Base-by-base conservation (phyloP, 2,113 vertebrate genomes). In the Silurus asotus region DNA sequence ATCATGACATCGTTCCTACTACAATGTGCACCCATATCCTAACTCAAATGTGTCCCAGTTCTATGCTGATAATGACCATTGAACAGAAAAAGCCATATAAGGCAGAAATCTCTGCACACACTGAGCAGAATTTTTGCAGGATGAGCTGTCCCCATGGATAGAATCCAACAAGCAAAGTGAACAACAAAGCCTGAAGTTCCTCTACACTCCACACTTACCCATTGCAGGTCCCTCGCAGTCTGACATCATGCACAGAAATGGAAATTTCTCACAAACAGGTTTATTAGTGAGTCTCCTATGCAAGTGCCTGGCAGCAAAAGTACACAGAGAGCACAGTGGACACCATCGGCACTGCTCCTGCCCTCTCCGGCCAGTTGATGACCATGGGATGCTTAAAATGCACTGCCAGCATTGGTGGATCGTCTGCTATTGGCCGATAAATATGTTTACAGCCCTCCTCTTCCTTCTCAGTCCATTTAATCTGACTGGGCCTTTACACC, bases 211-310 rank as follows among this genome's bases (percentile, higher is more conserved):
- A 83, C 61, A 91, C 98, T 97, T 94, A 99, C 98, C 97, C 87
- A 94, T 94, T 37, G 95, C 94, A 91, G 95, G 96, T 92, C 96
- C 97, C 93, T 98, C 97, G 90, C 96, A 97, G 96, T 99, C 97
- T 81, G 97, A 99, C 97, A 99, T 99, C 90, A 93, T 94, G 92
- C 20, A 5, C 91, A 87, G 86, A 77, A 65, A 75, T 74, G 82
- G 55, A 87, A 87, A 87, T 58, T 56, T 87, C 83, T 85, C 84
- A 59, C 58, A 64, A 64, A 56, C 56, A 72, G 56, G 51, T 25
- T 49, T 6, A 85, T 59, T 75, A 75, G n/a, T 17, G n/a, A 61
- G 23, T 67, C 11, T 85, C 81, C 79, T 74, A 83, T 19, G 45
- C 72, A 69, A 55, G 64, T 77, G 53, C 25, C 69, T 53, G 37